phyloP scores from a whole-genome alignment of 2,888 invertebrate genomes.

The Drosophila meridiana region DNA sequence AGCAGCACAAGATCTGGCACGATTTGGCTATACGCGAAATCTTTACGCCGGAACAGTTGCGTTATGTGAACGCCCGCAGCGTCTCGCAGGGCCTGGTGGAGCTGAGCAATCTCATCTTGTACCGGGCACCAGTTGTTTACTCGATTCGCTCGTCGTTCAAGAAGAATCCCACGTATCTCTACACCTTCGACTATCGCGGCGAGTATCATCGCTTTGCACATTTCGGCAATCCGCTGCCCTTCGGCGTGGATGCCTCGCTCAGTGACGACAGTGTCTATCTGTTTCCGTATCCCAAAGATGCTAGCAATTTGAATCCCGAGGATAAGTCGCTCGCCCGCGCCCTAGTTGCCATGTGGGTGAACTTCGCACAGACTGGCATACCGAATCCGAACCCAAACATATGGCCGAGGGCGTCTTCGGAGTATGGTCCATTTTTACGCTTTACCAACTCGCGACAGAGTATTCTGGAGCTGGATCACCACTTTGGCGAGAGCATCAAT shows the following conservation, averaged over 20 bases:
- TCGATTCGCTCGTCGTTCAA: conserved; percentile 75
- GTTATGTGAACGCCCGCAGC: conserved; percentile 44
- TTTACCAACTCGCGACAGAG: conserved; percentile 71
- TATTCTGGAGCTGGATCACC: conserved; percentile 76
- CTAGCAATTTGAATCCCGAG: conserved; percentile 77
- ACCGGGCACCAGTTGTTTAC: conserved; percentile 81
- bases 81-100: conserved; percentile 80
- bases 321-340: conserved; percentile 84
- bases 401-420: conserved; percentile 80
- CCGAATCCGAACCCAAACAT: conserved; percentile 68
- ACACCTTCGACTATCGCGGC: conserved; percentile 86
- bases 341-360: conserved; percentile 85
- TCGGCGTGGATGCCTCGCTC: conserved; percentile 86
- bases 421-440: conserved; percentile 83
- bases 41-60: conserved; percentile 69
- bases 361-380: conserved; percentile 79
- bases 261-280: conserved; percentile 87
- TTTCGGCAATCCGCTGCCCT: conserved; percentile 82
- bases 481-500: conserved; percentile 83
- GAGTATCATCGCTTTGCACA: conserved; percentile 83
- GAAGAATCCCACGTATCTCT: conserved; percentile 84
- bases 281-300: conserved; percentile 85
- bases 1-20: conserved; percentile 74
- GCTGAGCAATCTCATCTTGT: conserved; percentile 81
- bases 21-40: conserved; percentile 80